Evolutionary conservation across 2,888 invertebrate species (phyloP).

Genomic region (Drosophila macrothrix): DNA sequence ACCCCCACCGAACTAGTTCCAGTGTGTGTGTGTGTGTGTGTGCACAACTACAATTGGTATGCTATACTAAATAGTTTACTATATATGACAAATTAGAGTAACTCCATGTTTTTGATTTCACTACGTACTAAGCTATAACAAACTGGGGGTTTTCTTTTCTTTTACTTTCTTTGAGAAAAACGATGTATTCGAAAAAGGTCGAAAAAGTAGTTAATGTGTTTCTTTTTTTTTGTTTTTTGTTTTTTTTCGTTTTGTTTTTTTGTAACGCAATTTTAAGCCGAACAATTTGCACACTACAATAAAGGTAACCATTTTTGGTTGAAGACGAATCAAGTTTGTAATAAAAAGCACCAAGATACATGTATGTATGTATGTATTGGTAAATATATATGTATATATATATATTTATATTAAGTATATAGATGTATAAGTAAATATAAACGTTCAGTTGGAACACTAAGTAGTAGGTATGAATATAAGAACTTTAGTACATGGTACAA

Average conservation of each 20-base stretch:
- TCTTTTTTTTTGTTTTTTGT: fast-evolving
- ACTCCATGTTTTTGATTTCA: slow-evolving; percentile 57
- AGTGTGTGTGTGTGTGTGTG: slow-evolving; percentile 24
- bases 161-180: slow-evolving; percentile 76
- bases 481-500: slow-evolving; percentile 46
- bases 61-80: slow-evolving; percentile 26
- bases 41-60: slow-evolving; percentile 42
- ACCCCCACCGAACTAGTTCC: slow-evolving; percentile 46
- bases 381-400: slow-evolving; percentile 30
- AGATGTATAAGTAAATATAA: slow-evolving; percentile 56
- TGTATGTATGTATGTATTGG: slow-evolving; percentile 40
- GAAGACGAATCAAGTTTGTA: slow-evolving; percentile 41
- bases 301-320: slow-evolving; percentile 3
- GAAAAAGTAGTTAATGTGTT: slow-evolving; percentile 14
- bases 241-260: background rate
- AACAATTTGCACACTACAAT: slow-evolving; percentile 45
- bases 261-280: slow-evolving; percentile 42
- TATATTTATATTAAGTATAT: slow-evolving; percentile 36
- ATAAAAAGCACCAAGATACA: slow-evolving; percentile 58
- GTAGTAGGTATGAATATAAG: slow-evolving; percentile 51
- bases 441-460: slow-evolving; percentile 39
- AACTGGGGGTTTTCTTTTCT: slow-evolving; percentile 23
- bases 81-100: slow-evolving; percentile 62
- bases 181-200: slow-evolving; percentile 43
- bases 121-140: slow-evolving; percentile 57